phyloP scores from a whole-genome alignment of 1,140 invertebrate species.

The Drosophila kikkawai region DNA sequence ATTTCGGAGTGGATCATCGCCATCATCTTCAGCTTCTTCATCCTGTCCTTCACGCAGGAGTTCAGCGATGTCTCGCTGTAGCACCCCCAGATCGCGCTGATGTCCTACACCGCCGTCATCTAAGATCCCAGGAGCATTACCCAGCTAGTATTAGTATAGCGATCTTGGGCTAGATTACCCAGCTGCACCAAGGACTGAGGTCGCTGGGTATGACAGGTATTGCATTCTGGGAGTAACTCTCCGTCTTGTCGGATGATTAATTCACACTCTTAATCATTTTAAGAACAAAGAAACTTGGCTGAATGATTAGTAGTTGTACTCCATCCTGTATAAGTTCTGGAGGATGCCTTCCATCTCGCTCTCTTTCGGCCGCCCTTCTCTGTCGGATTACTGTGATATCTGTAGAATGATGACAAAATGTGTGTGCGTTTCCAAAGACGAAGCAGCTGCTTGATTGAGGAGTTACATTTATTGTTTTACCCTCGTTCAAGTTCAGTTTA shows the following conservation, averaged over 20 bases:
- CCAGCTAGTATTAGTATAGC: conserved; percentile 10
- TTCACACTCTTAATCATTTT: background rate
- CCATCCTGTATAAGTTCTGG: too few relatives aligned
- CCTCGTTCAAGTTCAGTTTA: conserved; percentile 29
- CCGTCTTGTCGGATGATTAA: background rate
- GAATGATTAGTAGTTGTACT: background rate
- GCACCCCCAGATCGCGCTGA: conserved; percentile 77
- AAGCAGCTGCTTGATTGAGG: conserved; percentile 15
- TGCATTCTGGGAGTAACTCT: background rate
- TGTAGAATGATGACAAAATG: conserved; percentile 5
- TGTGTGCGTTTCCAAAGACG: background rate
- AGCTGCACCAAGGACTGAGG: background rate
- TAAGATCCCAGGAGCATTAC: conserved; percentile 21
- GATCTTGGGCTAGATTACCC: conserved; percentile 6
- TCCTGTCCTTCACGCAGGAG: conserved; percentile 88
- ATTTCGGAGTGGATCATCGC: conserved; percentile 90
- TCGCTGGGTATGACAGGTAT: background rate
- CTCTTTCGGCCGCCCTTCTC: conserved; percentile 14
- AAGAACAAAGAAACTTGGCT: background rate
- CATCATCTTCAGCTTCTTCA: conserved; percentile 88
- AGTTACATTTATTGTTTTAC: conserved; percentile 49
- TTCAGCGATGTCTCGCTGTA: conserved; percentile 86
- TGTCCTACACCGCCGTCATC: conserved; percentile 68
- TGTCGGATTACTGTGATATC: conserved; percentile 43
- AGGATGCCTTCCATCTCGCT: background rate